A percentile compares a stretch with the other conserved stretches of the same genome.
These are phyloP conservation scores for Palythoa caribaeorum DNA, from an alignment of 92 coral and sea anemone genomes.

Conservation along the genomic window DNA sequence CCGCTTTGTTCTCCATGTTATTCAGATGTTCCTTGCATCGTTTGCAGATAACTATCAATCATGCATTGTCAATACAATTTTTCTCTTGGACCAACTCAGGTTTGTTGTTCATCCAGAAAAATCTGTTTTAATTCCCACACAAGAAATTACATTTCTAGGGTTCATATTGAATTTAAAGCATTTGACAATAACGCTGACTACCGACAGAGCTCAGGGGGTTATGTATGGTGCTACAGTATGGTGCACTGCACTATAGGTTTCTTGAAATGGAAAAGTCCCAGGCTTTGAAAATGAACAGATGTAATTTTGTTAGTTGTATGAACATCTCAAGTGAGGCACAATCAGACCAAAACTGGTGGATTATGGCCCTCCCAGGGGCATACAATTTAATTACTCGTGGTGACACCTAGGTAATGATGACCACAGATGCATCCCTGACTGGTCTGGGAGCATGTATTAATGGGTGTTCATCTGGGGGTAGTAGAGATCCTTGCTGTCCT, in stretches of 20 bases:
- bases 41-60: no score
- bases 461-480: background rate
- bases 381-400: slow-evolving; percentile 64
- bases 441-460: slow-evolving; percentile 50
- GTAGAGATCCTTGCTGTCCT: slow-evolving; percentile 62
- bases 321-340: background rate
- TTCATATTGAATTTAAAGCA: no score
- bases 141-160: no score
- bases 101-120: no score
- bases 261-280: slow-evolving; percentile 52
- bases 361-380: slow-evolving; percentile 21
- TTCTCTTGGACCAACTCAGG: no score
- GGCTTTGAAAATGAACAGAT: slow-evolving; percentile 41
- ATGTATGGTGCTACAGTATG: slow-evolving; percentile 49
- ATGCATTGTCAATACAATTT: no score
- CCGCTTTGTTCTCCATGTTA: no score
- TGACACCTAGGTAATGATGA: slow-evolving; percentile 43
- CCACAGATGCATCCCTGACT: slow-evolving; percentile 60
- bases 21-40: no score
- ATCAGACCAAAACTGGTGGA: slow-evolving; percentile 54
- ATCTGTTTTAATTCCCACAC: no score
- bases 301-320: slow-evolving; percentile 25
- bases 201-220: slow-evolving; percentile 16
- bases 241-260: slow-evolving; percentile 45
- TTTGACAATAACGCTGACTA: no score